Evolutionary conservation across 64 coral and sea anemone genomes (phyloP).

Genomic region (Pocillopora verrucosa): DNA sequence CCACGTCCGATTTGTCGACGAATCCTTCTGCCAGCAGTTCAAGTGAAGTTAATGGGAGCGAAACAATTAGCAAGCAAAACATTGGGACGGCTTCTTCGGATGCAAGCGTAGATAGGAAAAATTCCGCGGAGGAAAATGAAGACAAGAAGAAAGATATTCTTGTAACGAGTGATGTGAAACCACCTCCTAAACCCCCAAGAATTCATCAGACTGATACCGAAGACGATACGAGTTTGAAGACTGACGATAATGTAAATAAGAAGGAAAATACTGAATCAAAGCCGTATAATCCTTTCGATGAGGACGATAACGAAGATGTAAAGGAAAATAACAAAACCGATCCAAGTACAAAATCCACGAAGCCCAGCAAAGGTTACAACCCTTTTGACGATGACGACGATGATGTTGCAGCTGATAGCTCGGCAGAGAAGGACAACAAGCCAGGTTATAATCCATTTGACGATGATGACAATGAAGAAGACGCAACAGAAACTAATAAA

Average conservation of each 20-base stretch:
- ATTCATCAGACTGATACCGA: background rate
- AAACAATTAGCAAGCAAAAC: background rate
- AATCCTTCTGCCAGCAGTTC: background rate
- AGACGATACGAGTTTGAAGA: background rate
- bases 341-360: conserved; percentile 31
- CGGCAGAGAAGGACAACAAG: conserved; percentile 10
- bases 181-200: conserved; percentile 35
- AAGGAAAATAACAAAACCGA: background rate
- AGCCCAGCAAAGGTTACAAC: conserved; percentile 61
- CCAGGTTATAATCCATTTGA: conserved; percentile 88
- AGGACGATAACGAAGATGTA: conserved; percentile 41
- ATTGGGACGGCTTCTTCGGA: background rate
- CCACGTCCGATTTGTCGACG: conserved; percentile 9
- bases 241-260: background rate
- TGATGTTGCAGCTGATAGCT: background rate
- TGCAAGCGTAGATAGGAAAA: background rate
- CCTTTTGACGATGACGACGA: conserved; percentile 86
- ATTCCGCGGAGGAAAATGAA: background rate
- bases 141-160: background rate
- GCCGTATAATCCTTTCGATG: conserved; percentile 57
- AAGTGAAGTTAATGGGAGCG: background rate
- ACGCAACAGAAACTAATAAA: background rate
- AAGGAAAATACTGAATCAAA: conserved; percentile 35
- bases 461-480: conserved; percentile 58
- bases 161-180: background rate